A percentile compares a stretch with the other conserved stretches of the same genome.
phyloP scores from a whole-genome alignment of 2,113 vertebrate species.

The Carlito syrichta region DNA sequence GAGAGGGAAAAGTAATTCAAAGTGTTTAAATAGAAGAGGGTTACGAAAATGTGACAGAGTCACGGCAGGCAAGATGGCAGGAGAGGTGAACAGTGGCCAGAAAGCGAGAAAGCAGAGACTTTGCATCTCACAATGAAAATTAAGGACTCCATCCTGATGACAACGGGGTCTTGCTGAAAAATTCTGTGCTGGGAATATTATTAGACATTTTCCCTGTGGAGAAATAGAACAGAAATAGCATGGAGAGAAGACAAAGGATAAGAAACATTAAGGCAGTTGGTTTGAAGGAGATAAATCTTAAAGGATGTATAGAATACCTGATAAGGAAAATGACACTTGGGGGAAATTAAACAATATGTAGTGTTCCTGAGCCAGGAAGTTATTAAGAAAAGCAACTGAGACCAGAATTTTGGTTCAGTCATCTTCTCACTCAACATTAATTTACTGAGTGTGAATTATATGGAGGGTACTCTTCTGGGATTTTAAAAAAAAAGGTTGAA shows the following conservation, averaged over 20 bases:
- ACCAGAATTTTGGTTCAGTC: not conserved
- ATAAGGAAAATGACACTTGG: not conserved
- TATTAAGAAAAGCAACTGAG: not conserved
- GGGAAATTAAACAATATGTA: not conserved
- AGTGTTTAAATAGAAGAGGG: not conserved
- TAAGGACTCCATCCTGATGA: not conserved
- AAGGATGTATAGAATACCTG: not conserved
- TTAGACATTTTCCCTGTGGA: not conserved
- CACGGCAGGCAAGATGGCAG: not conserved
- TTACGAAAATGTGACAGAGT: not conserved
- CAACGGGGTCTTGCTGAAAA: rapidly evolving
- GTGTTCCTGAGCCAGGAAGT: not conserved
- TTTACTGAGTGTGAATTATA: not conserved
- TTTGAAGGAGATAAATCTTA: not conserved
- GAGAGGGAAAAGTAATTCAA: not conserved
- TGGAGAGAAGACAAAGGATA: not conserved
- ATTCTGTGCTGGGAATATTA: not conserved
- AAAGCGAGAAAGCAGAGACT: rapidly evolving
- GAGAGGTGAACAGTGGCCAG: not conserved
- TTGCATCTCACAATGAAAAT: not conserved
- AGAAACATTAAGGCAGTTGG: not conserved
- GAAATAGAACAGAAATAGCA: not conserved
- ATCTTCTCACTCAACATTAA: not conserved
- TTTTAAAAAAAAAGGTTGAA: not conserved
- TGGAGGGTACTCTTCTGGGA: not conserved